phyloP scores from a whole-genome alignment of 2,888 invertebrate genomes.

The Pyralis farinalis region DNA sequence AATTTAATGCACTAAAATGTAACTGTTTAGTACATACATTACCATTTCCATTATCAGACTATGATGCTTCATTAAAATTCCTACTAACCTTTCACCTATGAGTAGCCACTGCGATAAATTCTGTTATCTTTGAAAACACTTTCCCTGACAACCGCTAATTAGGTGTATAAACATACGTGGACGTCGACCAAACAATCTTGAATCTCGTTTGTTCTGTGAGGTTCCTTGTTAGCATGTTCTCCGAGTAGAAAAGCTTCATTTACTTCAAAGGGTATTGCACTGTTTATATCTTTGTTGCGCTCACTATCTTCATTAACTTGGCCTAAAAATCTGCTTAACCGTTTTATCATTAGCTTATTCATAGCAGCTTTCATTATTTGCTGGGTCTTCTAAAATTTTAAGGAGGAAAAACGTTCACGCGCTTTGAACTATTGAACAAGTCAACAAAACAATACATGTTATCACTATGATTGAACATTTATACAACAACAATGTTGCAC shows the following conservation, averaged over 20 bases:
- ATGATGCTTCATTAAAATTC: conserved; percentile 27
- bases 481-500: no score
- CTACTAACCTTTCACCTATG: conserved; percentile 33
- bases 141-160: conserved; percentile 49
- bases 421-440: no score
- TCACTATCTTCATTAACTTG: neutral
- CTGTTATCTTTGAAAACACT: conserved; percentile 45
- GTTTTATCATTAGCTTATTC: no score
- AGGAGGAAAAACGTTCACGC: no score
- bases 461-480: no score
- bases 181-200: conserved; percentile 22
- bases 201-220: conserved; percentile 25
- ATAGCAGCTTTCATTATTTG: neutral
- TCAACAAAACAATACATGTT: no score
- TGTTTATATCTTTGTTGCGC: neutral
- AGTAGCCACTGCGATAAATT: conserved; percentile 29
- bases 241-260: neutral
- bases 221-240: conserved; percentile 23
- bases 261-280: neutral
- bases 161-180: conserved; percentile 31
- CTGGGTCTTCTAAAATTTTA: no score
- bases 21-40: neutral
- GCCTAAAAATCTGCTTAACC: neutral
- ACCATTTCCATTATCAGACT: conserved; percentile 3
- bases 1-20: neutral